Evolutionary conservation across 2,888 invertebrate species (phyloP), one percentile per base, ranked within the genome.

Genomic region (Hydrotaea diabolus): DNA sequence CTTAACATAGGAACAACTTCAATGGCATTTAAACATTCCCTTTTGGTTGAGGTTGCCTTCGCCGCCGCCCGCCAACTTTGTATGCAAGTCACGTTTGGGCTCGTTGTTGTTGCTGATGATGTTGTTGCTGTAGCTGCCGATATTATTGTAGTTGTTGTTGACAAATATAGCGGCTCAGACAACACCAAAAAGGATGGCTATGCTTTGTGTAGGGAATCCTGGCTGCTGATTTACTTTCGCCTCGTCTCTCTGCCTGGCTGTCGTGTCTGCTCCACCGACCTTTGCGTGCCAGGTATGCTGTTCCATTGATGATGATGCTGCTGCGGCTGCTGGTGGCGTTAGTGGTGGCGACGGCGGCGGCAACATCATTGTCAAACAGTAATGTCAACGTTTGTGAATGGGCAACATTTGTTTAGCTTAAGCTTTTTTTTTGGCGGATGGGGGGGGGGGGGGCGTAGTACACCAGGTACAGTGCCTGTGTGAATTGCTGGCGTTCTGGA

Each of bases 11-110:
- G n/a, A 71, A 43, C 43, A 43, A 76, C 82, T 79, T 85, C 84
- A 85, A 85, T 79, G 73, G 69, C 75, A 85, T 85, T 76, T 76
- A 81, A 69, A 66, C 72, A 85, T 85, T 78, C 82, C 76, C 64
- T 75, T 43, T 39, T 81, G 78, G 66, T 79, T 73, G 57, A 76
- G 80, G 80, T 80, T 76, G n/a, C n/a, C n/a, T 79, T 57, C 36
- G 72, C 53, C 19, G 9, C 17, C 39, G 46, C 43, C n/a, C 31
- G 19, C 55, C 64, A 66, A 77, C 36, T 74, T 77, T 74, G 39
- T 76, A 82, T 85, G 82, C 85, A 85, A 79, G 85, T 85, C 85
- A 85, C 85, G 85, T 85, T 82, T 79, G 62, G 31, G 26, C 15
- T 9, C 1, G 59, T 26, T 23, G 59, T 26, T 59, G 59, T 21